Base-by-base conservation (phyloP, 1,140 invertebrate genomes). In the Pogonognathellus flavescens region DNA sequence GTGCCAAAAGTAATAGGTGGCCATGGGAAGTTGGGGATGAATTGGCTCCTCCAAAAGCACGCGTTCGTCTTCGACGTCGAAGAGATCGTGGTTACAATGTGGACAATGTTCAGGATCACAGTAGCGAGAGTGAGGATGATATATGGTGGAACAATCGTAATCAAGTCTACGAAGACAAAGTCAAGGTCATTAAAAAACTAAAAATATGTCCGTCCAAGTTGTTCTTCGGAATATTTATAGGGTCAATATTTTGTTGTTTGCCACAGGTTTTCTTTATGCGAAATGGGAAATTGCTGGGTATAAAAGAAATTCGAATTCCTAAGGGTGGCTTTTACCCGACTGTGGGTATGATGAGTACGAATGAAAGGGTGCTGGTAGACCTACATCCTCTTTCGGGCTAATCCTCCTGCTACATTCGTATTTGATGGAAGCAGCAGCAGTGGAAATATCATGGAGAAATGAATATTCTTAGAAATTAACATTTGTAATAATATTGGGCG, bases 241-340 rank as follows among this genome's bases (percentile, higher is more conserved):
- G n/a, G n/a, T n/a, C n/a, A n/a, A n/a, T 84, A 8, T 80, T 1
- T 41, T 41, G 50, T 49, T 89, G 41, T 86, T 89, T 86, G 1
- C 25, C 90, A 11, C 89, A 93, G 92, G 92, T 93, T 60, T 93
- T 93, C 89, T 93, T 93, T 87, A 93, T 92, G 53, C 88, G 92
- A 86, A 93, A 93, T 91, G 92, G 92, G 1, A 92, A 91, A 88
- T 91, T 91, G 31, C 90, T 93, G 85, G 93, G 93, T 0, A 90
- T 91, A 20, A 91, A 92, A 85, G 91, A 92, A 87, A 90, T 92
- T 11, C 87, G 89, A 57, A 92, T 93, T 85, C 92, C 93, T n/a
- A 91, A 91, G 89, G 92, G 92, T 76, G 93, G 93, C 11, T 93
- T 93, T 89, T 93, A 91, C 87, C 93, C 93, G 7, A 93, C 92